Base-by-base conservation (phyloP, 1,140 invertebrate species). In the Pteromalus puparum region DNA sequence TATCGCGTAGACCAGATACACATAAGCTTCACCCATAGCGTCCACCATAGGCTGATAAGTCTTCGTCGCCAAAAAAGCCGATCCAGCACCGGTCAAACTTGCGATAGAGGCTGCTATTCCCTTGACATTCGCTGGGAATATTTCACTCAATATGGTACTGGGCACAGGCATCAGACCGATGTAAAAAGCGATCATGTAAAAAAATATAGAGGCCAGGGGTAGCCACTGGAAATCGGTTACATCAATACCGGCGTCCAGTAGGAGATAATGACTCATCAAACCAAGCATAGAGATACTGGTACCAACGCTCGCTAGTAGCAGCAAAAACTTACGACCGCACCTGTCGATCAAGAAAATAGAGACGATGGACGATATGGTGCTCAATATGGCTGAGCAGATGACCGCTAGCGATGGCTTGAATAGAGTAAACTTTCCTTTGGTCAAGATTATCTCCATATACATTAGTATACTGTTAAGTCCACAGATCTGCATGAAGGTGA, bases 371-470 rank as follows among this genome's bases (percentile, higher is more conserved):
- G 95, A 94, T 4, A 94, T 85, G 3, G 97, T 93, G 88, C 96
- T 95, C 6, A 96, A 94, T 0, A 92, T 87, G 48, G 95, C 96
- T 82, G 97, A 93, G 28, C 96, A 91, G 38, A 97, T 95, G 30
- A 96, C 94, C 12, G 94, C 91, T 53, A 92, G 90, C 65, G 93
- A 90, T 15, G 93, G 90, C 2, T 90, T 89, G 30, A 95, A 88
- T 0, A 90, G 74, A 0, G 85, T 91, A 5, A 93, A 93, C 78
- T 95, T 94, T 38, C 94, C 94, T 53, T 93, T 90, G 13, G 94
- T 93, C 82, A 97, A 95, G 87, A 97, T 97, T 67, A 95, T 94
- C 82, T 96, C 95, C 18, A 96, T 94, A 88, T 97, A 97, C 53
- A 95, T 95, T 85, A 95, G 95, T 38, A 97, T 93, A 2, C 95